Evolutionary conservation across 1,140 invertebrate genomes (phyloP), one percentile per base, ranked within the genome.

Genomic region (Drosophila orosa): DNA sequence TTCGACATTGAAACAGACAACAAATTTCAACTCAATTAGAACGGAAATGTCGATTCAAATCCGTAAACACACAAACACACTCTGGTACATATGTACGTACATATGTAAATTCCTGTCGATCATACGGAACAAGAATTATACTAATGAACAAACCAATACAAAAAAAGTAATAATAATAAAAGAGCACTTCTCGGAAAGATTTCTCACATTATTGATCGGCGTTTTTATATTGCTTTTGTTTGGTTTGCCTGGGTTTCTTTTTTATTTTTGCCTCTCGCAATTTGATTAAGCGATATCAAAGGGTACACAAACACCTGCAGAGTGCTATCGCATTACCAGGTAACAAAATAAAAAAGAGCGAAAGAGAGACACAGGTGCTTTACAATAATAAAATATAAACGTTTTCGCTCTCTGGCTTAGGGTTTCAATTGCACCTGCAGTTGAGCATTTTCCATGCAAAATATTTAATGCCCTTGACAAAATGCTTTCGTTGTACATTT

Each of bases 291-390:
- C 61, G 61, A 67, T 67, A 57, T 75, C 61, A 59, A 75, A 75
- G 61, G 61, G 60, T 48, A 74, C 37, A 75, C 52, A 74, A 12
- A 25, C n/a, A 54, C 50, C 31, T 54, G 31, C 29, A 12, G 29
- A 58, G 15, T 37, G 45, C 72, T 75, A 75, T 75, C 73, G 61
- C 73, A 75, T 75, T 75, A 58, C 73, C 42, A 40, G 47, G 69
- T 39, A 19, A 47, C 15, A 24, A 40, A 44, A 19, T 19, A 24
- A 40, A 44, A 19, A 25, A 52, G 3, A 24, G 13, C 35, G 17
- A 31, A 19, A 50, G 10, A 62, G 25, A 22, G 13, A 45, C 61
- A 35, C 79, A 78, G 74, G 79, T 78, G 79, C 68, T 68, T 54
- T 31, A 57, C 73, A 40, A 66, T 74, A 71, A 45, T n/a, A 55